Evolutionary conservation across 2,797 vertebrate genomes (phyloP), one percentile per base, ranked within the genome.

Genomic region (Mus minutoides): DNA sequence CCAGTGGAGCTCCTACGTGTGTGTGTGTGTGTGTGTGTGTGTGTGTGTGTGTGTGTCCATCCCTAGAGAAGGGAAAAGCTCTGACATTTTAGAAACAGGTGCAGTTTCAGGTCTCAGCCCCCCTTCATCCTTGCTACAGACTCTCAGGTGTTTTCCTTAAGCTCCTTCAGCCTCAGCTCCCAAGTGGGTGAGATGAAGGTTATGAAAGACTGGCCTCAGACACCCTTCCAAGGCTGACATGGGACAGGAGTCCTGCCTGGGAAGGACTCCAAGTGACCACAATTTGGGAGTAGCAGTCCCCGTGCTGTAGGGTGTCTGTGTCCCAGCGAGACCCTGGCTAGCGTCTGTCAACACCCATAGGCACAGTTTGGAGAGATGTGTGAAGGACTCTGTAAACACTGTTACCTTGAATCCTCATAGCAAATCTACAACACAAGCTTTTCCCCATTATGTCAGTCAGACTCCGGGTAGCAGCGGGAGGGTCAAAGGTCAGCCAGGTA

Each of bases 201-300:
- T 6, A 24, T 22, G 34, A 46, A 26, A 9, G 31, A 1, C 17
- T 7, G 3, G 52, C 19, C 52, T 76, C 82, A 3, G 21, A 14
- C 14, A 43, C 13, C 43, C 34, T 13, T 29, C 0, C 16, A 0
- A 6, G 46, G n/a, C 64, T 58, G 46, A 12, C 10, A 6, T 0
- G 8, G 0, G 0, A 9, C 16, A 0, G 0, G 29, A 4, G 49
- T 43, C 31, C 83, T 0, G 0, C 31, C 83, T 0, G 0, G 0
- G 14, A 54, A 56, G 0, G 11, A 24, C 43, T 43, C 31, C 43
- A 2, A 24, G 4, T 6, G 1, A 3, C 46, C 6, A 3, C 16
- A 13, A 43, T 56, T 52, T 80, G 6, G 12, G 26, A 9, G 22
- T 54, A 1, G 52, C 1, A 76, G 73, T 29, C 26, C 5, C 56